phyloP scores from a whole-genome alignment of 1,140 invertebrate species.

The Atta texana region DNA sequence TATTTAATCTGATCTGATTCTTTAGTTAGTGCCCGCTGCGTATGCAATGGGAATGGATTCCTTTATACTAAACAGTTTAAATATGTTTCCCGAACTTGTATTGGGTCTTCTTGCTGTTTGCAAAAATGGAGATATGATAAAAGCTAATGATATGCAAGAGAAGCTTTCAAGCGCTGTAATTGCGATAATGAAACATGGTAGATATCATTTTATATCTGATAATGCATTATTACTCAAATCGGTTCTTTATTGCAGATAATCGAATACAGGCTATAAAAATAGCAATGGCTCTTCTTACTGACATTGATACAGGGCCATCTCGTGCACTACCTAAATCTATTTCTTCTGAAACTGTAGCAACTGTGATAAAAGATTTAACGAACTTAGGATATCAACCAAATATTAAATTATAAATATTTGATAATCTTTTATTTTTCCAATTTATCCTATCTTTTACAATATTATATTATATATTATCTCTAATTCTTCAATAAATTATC shows the following conservation, averaged over 20 bases:
- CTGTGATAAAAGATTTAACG: constrained; percentile 55
- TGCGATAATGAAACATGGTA: constrained; percentile 86
- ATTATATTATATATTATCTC: neutral
- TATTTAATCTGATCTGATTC: constrained; percentile 53
- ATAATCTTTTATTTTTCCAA: neutral
- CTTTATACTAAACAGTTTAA: constrained; percentile 89
- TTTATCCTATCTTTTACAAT: neutral
- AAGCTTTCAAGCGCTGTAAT: constrained; percentile 82
- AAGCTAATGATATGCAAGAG: constrained; percentile 84
- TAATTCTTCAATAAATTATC: neutral
- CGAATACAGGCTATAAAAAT: constrained; percentile 90
- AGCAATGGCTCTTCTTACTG: constrained; percentile 88
- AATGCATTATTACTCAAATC: constrained; percentile 8
- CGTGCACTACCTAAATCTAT: constrained; percentile 86
- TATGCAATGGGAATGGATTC: constrained; percentile 89
- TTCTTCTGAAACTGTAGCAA: constrained; percentile 36
- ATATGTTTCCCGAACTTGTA: constrained; percentile 87
- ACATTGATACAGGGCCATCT: constrained; percentile 88
- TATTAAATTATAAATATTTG: neutral
- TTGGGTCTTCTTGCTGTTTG: constrained; percentile 83
- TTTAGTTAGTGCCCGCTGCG: constrained; percentile 88
- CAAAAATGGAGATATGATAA: constrained; percentile 78
- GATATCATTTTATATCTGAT: constrained; percentile 26
- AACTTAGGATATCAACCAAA: constrained; percentile 39
- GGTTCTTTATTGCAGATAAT: constrained; percentile 83